These are phyloP conservation scores for Poecile atricapillus DNA, from an alignment of 2,113 vertebrate genomes.

Conservation along the genomic window DNA sequence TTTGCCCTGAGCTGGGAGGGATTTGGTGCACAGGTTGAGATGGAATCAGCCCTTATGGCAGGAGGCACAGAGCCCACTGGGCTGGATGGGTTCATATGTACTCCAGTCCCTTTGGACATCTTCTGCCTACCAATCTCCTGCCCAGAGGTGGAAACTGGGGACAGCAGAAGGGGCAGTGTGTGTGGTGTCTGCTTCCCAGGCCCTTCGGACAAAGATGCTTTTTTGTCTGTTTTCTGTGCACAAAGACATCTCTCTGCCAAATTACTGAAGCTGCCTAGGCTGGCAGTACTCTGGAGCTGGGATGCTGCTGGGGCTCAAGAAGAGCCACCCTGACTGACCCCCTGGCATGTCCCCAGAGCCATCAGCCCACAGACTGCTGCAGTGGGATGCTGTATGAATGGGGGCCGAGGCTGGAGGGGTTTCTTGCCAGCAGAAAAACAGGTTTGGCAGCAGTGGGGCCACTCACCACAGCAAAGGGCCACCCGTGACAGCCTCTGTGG, in stretches of 20 bases:
- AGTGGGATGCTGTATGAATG: not conserved
- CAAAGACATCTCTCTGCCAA: not conserved
- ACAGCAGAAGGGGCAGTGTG: not conserved
- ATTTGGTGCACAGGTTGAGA: not conserved
- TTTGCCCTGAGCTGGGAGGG: not conserved
- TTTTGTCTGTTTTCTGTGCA: not conserved
- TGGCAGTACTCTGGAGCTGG: not conserved
- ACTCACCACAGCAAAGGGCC: not conserved
- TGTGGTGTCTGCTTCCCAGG: not conserved
- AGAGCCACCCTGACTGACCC: not conserved
- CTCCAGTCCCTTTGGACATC: not conserved
- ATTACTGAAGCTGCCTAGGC: not conserved
- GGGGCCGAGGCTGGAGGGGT: not conserved
- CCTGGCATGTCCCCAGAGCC: not conserved
- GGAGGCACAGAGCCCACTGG: not conserved
- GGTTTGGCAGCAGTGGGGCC: not conserved
- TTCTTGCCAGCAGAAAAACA: not conserved
- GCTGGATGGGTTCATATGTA: not conserved
- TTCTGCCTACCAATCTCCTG: not conserved
- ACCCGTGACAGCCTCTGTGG: not conserved
- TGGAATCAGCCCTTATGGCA: not conserved
- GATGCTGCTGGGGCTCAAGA: fast-evolving
- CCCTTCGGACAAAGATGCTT: not conserved
- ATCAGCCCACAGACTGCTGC: not conserved
- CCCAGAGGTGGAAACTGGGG: not conserved